Percentiles rank a stretch among this genome's conserved stretches.
These are phyloP conservation scores for Eupithecia pulchellata DNA, from an alignment of 2,888 invertebrate genomes.

Conservation along the genomic window DNA sequence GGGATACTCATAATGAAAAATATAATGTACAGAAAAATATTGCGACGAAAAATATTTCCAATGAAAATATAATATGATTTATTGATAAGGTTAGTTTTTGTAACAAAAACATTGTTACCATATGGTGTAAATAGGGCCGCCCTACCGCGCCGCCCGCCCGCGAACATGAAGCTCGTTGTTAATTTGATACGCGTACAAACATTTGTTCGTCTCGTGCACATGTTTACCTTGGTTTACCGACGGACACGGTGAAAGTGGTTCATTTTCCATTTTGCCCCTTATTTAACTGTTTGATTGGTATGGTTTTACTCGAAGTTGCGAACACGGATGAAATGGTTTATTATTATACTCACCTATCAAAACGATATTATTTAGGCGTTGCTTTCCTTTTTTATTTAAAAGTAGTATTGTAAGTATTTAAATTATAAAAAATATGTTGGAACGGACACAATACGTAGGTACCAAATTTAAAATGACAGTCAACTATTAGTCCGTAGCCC, in stretches of 20 bases:
- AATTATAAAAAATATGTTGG: too few species aligned
- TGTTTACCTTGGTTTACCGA: neutral
- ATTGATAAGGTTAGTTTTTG: neutral
- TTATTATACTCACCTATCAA: neutral
- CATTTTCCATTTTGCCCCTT: neutral
- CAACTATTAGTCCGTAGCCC: too few species aligned
- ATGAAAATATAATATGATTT: too few species aligned
- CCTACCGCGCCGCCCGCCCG: neutral
- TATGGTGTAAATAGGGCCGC: neutral
- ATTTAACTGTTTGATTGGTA: neutral
- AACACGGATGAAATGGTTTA: neutral
- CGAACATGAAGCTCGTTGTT: neutral
- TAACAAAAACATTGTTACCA: neutral
- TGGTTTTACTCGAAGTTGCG: neutral
- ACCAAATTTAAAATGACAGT: too few species aligned
- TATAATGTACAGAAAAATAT: too few species aligned
- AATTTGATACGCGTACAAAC: conserved; percentile 2
- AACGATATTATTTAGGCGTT: too few species aligned
- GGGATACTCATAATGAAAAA: too few species aligned
- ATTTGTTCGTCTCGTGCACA: neutral
- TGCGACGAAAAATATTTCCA: too few species aligned
- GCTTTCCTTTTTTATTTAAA: too few species aligned
- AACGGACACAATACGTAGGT: too few species aligned
- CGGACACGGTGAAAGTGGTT: neutral
- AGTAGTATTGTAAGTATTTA: too few species aligned